Base-by-base conservation (phyloP, 23 tunicate genomes). In the Aplidium turbinatum region DNA sequence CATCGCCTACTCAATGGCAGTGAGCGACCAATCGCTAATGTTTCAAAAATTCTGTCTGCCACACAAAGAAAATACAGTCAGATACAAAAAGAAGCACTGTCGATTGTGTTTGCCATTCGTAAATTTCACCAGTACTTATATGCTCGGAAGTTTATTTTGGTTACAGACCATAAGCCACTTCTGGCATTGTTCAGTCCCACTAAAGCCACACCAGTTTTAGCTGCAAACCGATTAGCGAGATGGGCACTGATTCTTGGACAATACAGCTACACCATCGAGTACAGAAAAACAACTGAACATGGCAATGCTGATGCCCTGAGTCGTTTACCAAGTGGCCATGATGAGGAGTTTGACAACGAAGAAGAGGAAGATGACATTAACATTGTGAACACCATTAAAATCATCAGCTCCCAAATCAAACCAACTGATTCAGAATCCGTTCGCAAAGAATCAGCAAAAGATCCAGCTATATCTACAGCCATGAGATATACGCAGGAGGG, bases 31-130 rank as follows among this genome's bases (percentile, higher is more conserved):
- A 70, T 70, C 1, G 56, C 56, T 2, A 75, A 75, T 38, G 53
- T 23, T 9, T 75, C 80, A 24, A 75, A 75, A 24, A 57, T 1
- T 6, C 60, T 57, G 13, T 25, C 80, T 2, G 56, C 25, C 13
- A 34, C 67, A 38, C 80, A 75, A 23, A 29, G 68, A 2, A 75
- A 58, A 13, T 75, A 75, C 54, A 75, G 69, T 35, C 80, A 75
- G 36, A 75, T 35, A 1, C 57, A 47, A 30, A 47, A 25, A 30
- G 76, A 70, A 40, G 82, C 72, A 7, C 33, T 77, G 31, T 40
- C 82, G 4, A 77, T n/a, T n/a, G n/a, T n/a, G n/a, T n/a, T n/a
- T n/a, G n/a, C n/a, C n/a, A n/a, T n/a, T n/a, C n/a, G n/a, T n/a
- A n/a, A n/a, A n/a, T n/a, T n/a, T n/a, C n/a, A n/a, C n/a, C n/a